Evolutionary conservation across 1,140 invertebrate species (phyloP).

Genomic region (Psilanteris sp.): DNA sequence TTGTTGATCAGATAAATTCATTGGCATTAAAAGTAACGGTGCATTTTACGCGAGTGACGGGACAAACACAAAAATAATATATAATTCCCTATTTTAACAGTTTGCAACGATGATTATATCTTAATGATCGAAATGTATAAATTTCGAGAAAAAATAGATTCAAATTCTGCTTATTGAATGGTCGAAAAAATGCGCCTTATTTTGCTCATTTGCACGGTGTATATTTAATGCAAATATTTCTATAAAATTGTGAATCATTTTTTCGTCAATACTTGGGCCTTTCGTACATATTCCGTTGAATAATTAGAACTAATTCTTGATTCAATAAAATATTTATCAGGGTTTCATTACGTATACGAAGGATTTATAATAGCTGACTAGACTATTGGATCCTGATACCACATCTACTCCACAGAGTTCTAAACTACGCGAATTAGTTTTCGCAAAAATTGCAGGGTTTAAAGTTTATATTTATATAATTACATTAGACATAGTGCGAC

Average conservation of each 20-base stretch:
- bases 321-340: slow-evolving; percentile 30
- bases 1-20: slow-evolving; percentile 18
- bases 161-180: too few species aligned
- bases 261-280: too few species aligned
- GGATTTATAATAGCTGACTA: slow-evolving; percentile 10
- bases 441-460: background rate
- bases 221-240: too few species aligned
- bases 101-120: background rate
- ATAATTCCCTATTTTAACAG: background rate
- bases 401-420: slow-evolving; percentile 6
- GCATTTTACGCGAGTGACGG: too few species aligned
- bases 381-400: slow-evolving; percentile 34
- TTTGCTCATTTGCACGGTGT: too few species aligned
- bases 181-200: too few species aligned
- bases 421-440: background rate
- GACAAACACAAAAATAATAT: too few species aligned
- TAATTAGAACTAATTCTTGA: slow-evolving; percentile 26
- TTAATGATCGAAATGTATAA: slow-evolving; percentile 18
- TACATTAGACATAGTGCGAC: too few species aligned
- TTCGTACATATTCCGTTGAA: background rate
- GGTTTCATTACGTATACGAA: slow-evolving; percentile 17
- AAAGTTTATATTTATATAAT: background rate
- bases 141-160: slow-evolving; percentile 17
- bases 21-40: too few species aligned
- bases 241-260: too few species aligned